These are phyloP conservation scores for Bryconaethiops microstoma DNA, from an alignment of 2,797 vertebrate species.

Conservation along the genomic window DNA sequence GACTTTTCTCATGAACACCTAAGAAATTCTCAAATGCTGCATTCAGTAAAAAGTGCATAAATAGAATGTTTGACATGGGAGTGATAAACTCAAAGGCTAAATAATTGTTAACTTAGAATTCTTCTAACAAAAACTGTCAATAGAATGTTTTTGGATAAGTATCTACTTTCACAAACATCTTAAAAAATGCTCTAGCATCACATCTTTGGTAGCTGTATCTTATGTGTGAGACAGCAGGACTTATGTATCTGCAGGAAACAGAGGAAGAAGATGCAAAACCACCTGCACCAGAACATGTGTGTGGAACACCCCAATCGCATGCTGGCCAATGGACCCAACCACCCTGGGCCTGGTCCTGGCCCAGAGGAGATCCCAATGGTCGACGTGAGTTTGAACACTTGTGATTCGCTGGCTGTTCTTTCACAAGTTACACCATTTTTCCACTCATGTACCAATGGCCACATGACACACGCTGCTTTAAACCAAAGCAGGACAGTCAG, in stretches of 20 bases:
- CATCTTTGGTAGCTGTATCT: neutral
- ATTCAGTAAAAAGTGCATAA: neutral
- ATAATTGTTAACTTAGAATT: neutral
- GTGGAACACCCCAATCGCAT: conserved; percentile 89
- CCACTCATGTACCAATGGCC: neutral
- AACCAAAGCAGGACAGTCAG: neutral
- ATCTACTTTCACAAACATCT: neutral
- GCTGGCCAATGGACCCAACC: conserved; percentile 90
- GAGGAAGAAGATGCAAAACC: conserved; percentile 93
- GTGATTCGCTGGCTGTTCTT: neutral
- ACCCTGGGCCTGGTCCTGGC: conserved; percentile 83
- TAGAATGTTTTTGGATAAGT: neutral
- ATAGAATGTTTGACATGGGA: neutral
- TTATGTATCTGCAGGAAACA: conserved; percentile 83
- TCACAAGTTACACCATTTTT: neutral
- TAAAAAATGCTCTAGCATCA: neutral
- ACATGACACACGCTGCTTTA: neutral
- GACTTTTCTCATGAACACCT: neutral
- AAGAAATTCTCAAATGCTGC: neutral
- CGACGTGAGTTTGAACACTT: conserved; percentile 82
- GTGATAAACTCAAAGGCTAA: neutral
- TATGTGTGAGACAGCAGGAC: conserved; percentile 26
- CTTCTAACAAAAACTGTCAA: neutral
- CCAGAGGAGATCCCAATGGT: conserved; percentile 95
- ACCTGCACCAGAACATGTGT: conserved; percentile 92